Evolutionary conservation across 2,113 vertebrate genomes (phyloP).

Genomic region (Nicator chloris): DNA sequence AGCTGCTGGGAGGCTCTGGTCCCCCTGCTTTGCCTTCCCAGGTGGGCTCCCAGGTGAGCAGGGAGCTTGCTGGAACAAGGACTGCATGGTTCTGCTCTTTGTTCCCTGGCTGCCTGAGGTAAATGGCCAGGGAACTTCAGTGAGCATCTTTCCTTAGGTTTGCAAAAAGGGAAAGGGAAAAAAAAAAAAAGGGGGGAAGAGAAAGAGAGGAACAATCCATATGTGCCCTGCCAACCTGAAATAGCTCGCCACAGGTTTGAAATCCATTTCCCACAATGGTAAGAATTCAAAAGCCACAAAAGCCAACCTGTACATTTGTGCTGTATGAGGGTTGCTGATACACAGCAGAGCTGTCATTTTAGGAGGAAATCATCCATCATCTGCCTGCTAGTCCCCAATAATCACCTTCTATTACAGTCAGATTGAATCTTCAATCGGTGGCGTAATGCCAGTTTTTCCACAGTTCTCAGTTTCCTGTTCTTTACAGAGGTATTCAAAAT

Average conservation of each 20-base stretch:
- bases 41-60: background rate
- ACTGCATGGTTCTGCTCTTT: background rate
- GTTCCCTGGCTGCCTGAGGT: background rate
- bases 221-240: conserved; percentile 39
- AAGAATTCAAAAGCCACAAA: conserved; percentile 67
- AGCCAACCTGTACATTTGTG: conserved; percentile 46
- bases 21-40: background rate
- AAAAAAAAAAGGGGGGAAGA: background rate
- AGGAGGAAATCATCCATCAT: conserved; percentile 76
- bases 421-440: conserved; percentile 74
- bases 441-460: conserved; percentile 69
- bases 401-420: conserved; percentile 79
- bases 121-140: conserved; percentile 13
- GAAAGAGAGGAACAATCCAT: background rate
- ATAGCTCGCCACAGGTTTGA: conserved; percentile 37
- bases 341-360: conserved; percentile 75
- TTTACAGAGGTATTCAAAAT: conserved; percentile 76
- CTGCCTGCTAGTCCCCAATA: conserved; percentile 73
- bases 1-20: background rate
- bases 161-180: background rate
- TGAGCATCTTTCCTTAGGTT: conserved; percentile 10
- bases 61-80: background rate
- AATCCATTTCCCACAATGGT: conserved; percentile 61
- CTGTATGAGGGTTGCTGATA: conserved; percentile 46
- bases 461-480: conserved; percentile 75